Evolutionary conservation across 2,113 vertebrate genomes (phyloP).

Genomic region (Octodon degus): DNA sequence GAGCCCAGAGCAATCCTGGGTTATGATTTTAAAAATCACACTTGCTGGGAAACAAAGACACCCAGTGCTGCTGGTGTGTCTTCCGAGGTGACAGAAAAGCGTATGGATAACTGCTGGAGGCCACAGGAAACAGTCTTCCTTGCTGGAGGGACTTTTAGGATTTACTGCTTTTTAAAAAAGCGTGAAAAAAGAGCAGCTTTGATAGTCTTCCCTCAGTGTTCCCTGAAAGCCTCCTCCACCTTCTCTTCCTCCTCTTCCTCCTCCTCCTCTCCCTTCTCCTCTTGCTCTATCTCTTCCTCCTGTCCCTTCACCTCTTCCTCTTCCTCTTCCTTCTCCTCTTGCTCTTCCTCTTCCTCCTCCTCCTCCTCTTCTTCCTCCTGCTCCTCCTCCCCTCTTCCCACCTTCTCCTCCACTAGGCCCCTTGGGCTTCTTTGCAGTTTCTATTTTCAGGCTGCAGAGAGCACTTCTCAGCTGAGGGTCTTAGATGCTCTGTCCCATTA

Average conservation of each 20-base stretch:
- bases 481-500: not conserved
- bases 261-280: too few relatives aligned
- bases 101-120: accelerated
- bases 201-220: not conserved
- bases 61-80: not conserved
- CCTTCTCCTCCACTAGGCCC: not conserved
- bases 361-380: too few relatives aligned
- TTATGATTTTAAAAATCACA: not conserved
- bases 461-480: not conserved
- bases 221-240: not conserved
- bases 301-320: too few relatives aligned
- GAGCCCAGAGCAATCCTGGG: not conserved
- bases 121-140: not conserved
- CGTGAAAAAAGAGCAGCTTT: not conserved
- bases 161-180: not conserved
- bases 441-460: not conserved
- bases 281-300: too few relatives aligned
- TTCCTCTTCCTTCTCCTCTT: too few relatives aligned
- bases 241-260: too few relatives aligned
- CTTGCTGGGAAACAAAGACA: not conserved
- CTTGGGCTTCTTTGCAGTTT: not conserved
- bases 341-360: too few relatives aligned
- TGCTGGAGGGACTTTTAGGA: not conserved
- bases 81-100: not conserved
- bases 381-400: not conserved